Evolutionary conservation across 2,888 invertebrate species (phyloP), one percentile per base, ranked within the genome.

Genomic region (Lithophane semibrunnea): DNA sequence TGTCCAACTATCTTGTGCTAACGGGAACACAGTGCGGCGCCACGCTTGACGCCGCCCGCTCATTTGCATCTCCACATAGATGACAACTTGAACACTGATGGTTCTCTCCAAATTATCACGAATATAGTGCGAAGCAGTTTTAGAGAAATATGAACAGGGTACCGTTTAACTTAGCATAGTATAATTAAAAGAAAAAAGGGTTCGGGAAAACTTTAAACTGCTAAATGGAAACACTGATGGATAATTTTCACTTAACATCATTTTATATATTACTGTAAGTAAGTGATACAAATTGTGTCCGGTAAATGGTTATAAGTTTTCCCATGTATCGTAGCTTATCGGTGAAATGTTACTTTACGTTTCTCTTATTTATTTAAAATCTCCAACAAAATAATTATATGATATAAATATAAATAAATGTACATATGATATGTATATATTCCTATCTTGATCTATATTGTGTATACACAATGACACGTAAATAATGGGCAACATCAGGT

Each of bases 41-140:
- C 92, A 87, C 80, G 85, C 85, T 82, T 86, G 90, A 88, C 88
- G 90, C 87, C 91, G 81, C 89, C 84, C 86, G 81, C 92, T 95
- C 94, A 95, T 95, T 95, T 95, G 93, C 95, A 95, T 95, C 92
- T 91, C 90, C 90, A 91, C 91, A 87, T 87, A 88, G 87, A 89
- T 89, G 90, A 89, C 89, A 83, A 91, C 88, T 90, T 90, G 88
- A 87, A 89, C 89, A 73, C 79, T 82, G 82, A 64, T 70, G 85
- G 86, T 63, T 75, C 61, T 65, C 73, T 77, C 63, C 44, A 82
- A 83, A 87, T 82, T 79, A 67, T 83, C 75, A 75, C 79, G 52
- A 82, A 83, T 80, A 80, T 79, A 74, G 66, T 85, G 58, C 37
- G 63, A 37, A 63, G 63, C 56, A 58, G 29, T 77, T 75, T 49